Evolutionary conservation across 2,888 invertebrate species (phyloP), one percentile per base, ranked within the genome.

Genomic region (Cosmorhoe ocellata): DNA sequence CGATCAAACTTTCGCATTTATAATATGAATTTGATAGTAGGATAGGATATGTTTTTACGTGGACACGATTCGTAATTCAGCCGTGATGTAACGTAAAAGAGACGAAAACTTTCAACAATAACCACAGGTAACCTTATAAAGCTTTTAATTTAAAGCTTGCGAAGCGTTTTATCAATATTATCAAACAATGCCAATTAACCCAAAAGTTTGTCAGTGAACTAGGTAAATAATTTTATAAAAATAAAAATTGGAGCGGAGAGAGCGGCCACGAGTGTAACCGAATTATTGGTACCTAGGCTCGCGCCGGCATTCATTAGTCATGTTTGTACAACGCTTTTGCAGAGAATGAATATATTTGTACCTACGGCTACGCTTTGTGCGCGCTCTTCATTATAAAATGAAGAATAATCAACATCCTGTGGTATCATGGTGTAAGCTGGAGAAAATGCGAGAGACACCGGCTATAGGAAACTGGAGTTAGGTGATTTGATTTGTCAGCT

Each of bases 311-410:
- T 85, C 84, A 85, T 85, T 84, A 84, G 81, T 58, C 56, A 40
- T 81, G 79, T 84, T 84, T 84, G 80, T 72, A 69, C 69, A 74
- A 78, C 71, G 77, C 74, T 74, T 79, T 76, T 66, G 67, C 69
- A 56, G 56, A 58, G 67, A 74, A 75, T 74, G 71, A 79, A 81
- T 78, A 76, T 74, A 75, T 81, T 77, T 78, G 77, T 71, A 24
- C 5, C 24, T 24, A 7, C n/a, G n/a, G 24, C 1, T 10, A 74
- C 69, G 64, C 44, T 46, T 14, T 27, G 18, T 9, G 33, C 22
- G n/a, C 18, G 22, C 27, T 28, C 7, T 4, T 6, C 26, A 30
- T 13, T 33, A 10, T 18, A 36, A 31, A 30, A 24, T 22, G 31
- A 13, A 41, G 36, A 41, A 26, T 11, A 28, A 33, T 18, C 3